These are phyloP conservation scores for Pangasius djambal DNA, from an alignment of 2,797 vertebrate species.

Conservation along the genomic window DNA sequence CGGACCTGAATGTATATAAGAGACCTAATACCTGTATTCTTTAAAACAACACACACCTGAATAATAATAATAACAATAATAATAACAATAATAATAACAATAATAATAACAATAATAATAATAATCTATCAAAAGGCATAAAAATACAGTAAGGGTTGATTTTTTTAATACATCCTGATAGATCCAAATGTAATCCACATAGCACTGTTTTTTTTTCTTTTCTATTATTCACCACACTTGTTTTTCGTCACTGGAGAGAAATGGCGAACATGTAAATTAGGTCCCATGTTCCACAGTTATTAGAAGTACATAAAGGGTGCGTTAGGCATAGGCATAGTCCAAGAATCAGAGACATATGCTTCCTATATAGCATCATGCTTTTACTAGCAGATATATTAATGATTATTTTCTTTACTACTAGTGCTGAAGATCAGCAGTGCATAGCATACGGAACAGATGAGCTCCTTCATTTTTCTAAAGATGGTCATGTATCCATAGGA, in stretches of 20 bases:
- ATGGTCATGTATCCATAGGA: constrained; percentile 77
- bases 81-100: too few relatives aligned
- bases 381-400: constrained; percentile 62
- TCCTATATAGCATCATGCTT: constrained; percentile 62
- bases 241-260: constrained; percentile 45
- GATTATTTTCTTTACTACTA: constrained; percentile 59
- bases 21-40: too few relatives aligned
- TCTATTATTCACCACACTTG: constrained; percentile 24
- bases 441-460: constrained; percentile 72
- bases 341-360: constrained; percentile 28
- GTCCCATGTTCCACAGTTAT: constrained; percentile 11
- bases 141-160: neutral
- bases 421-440: constrained; percentile 64
- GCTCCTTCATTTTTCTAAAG: constrained; percentile 73
- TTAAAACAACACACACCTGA: too few relatives aligned
- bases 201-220: constrained; percentile 18
- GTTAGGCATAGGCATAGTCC: constrained; percentile 1
- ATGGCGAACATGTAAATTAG: constrained; percentile 28
- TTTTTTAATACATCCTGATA: constrained; percentile 15
- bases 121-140: neutral
- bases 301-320: constrained; percentile 59
- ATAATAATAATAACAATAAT: too few relatives aligned
- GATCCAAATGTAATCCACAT: neutral
- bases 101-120: too few relatives aligned
- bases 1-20: too few relatives aligned